phyloP scores from a whole-genome alignment of 2,113 vertebrate genomes.

The Oxyruncus cristatus region DNA sequence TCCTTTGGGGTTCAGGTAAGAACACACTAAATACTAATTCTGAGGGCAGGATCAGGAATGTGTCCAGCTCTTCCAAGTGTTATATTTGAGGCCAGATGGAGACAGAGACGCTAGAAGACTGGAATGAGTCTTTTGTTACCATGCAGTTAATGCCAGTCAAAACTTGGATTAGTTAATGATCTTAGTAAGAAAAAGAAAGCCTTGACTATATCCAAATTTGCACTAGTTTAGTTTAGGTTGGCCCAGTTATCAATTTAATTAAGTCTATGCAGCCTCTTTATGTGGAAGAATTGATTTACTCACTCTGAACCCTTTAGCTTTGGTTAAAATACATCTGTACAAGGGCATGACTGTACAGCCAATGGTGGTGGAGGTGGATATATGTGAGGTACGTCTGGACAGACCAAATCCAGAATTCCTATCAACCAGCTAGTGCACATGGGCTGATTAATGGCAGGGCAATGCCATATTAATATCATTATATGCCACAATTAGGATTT shows the following conservation, averaged over 20 bases:
- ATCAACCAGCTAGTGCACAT: background rate
- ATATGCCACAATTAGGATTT: background rate
- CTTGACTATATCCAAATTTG: background rate
- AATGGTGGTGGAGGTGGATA: background rate
- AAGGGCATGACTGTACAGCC: background rate
- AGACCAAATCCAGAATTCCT: background rate
- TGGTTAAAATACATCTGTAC: background rate
- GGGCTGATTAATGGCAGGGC: background rate
- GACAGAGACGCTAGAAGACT: background rate
- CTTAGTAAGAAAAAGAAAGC: background rate
- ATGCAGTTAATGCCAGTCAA: background rate
- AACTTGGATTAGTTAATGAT: background rate
- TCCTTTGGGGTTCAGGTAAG: background rate
- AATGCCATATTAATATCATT: background rate
- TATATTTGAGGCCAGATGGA: background rate
- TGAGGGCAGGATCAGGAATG: background rate
- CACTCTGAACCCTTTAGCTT: background rate
- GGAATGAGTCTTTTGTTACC: background rate
- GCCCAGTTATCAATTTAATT: constrained; percentile 30
- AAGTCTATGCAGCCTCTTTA: background rate
- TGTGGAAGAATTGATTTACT: background rate
- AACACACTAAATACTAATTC: background rate
- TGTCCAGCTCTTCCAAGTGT: background rate
- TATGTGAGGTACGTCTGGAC: background rate
- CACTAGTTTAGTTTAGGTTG: constrained; percentile 13